Percentiles rank a stretch among this genome's conserved stretches.
Evolutionary conservation across 2,888 invertebrate species (phyloP).

Genomic region (Metalampra italica): DNA sequence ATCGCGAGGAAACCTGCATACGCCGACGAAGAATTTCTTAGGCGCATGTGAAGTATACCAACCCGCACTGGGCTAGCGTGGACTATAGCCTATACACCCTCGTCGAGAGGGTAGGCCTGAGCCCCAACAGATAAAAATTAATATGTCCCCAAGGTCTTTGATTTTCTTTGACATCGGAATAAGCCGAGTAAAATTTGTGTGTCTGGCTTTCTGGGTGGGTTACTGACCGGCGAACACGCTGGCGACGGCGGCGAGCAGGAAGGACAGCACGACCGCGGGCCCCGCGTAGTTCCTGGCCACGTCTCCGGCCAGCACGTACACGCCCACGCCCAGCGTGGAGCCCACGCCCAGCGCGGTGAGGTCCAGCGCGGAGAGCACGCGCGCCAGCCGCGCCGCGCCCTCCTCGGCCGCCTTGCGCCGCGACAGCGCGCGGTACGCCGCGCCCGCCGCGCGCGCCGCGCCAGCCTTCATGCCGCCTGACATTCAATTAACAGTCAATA

Average conservation of each 20-base stretch:
- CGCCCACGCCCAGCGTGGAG: constrained; percentile 92
- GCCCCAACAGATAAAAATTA: too few relatives aligned
- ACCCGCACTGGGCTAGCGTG: too few relatives aligned
- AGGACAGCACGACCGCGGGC: constrained; percentile 91
- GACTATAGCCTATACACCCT: too few relatives aligned
- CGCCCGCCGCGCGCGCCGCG: constrained; percentile 41
- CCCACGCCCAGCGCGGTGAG: constrained; percentile 90
- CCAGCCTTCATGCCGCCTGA: constrained; percentile 65
- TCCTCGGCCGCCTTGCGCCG: constrained; percentile 70
- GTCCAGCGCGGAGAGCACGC: constrained; percentile 89
- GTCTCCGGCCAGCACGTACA: constrained; percentile 92
- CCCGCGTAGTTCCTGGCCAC: constrained; percentile 90
- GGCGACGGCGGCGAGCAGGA: constrained; percentile 93
- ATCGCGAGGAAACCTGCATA: too few relatives aligned
- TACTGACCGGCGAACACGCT: constrained; percentile 90
- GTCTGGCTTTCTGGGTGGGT: too few relatives aligned
- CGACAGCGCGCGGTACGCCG: constrained; percentile 59
- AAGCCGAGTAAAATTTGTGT: too few relatives aligned
- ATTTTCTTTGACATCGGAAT: too few relatives aligned
- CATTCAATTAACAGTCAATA: constrained; percentile 3
- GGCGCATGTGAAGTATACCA: too few relatives aligned
- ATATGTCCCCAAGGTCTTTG: too few relatives aligned
- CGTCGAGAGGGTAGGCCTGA: too few relatives aligned
- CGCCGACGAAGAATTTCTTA: too few relatives aligned
- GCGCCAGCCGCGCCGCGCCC: constrained; percentile 75